phyloP scores from a whole-genome alignment of 2,113 vertebrate species.

The human (Homo sapiens) region DNA sequence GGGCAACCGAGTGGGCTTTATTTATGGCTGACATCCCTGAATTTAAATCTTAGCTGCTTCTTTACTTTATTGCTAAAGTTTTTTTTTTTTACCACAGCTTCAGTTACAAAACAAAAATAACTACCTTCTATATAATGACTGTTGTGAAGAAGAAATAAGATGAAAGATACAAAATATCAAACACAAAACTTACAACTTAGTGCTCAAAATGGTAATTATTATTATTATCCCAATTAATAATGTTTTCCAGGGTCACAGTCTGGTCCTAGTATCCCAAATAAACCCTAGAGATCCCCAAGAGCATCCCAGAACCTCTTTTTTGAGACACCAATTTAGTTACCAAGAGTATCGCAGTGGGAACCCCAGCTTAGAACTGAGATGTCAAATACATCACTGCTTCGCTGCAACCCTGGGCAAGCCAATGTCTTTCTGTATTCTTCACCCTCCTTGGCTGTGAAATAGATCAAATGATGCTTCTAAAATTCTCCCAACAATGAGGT shows the following conservation, averaged over 20 bases:
- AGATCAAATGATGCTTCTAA: conserved; percentile 7
- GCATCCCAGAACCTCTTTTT: neutral
- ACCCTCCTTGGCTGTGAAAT: neutral
- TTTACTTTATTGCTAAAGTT: neutral
- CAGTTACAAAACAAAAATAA: neutral
- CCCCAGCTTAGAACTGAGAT: neutral
- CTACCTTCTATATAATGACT: neutral
- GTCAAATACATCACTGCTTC: neutral
- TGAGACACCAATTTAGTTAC: neutral
- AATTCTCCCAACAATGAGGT: neutral
- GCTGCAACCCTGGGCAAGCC: neutral
- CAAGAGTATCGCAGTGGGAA: neutral
- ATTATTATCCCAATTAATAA: neutral
- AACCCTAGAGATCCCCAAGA: neutral
- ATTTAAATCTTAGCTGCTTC: neutral
- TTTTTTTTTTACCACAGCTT: neutral
- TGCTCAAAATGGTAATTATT: neutral
- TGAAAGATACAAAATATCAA: neutral
- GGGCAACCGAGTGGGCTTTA: neutral
- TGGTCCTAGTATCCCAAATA: neutral
- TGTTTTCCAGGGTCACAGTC: neutral
- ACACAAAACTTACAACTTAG: neutral
- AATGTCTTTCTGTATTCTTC: neutral
- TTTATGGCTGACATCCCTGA: neutral
- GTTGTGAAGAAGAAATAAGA: neutral